A percentile compares a stretch with the other conserved stretches of the same genome.
Evolutionary conservation across 2,113 vertebrate genomes (phyloP).

Genomic region (Psilopsiagon aurifrons): DNA sequence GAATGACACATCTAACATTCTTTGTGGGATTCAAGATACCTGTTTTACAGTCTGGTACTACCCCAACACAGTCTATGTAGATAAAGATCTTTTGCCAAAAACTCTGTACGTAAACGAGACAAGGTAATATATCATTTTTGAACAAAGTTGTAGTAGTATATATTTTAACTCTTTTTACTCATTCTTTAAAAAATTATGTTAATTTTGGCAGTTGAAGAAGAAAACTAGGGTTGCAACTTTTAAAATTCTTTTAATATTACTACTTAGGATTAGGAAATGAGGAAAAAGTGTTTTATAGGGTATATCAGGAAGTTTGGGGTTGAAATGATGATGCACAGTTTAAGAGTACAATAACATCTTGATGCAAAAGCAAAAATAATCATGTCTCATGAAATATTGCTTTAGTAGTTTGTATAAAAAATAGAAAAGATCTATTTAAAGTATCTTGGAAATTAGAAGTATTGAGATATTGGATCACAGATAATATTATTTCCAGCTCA

Average conservation of each 20-base stretch:
- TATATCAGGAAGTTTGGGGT: background rate
- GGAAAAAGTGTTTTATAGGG: background rate
- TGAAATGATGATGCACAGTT: background rate
- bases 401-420: background rate
- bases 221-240: background rate
- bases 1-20: conserved; percentile 89
- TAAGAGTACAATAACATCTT: background rate
- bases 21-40: conserved; percentile 91
- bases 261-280: background rate
- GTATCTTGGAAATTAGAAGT: background rate
- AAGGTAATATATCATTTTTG: conserved; percentile 76
- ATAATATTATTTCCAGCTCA: background rate
- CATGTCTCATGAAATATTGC: fast-evolving
- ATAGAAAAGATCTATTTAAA: background rate
- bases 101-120: conserved; percentile 86
- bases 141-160: background rate
- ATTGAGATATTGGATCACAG: fast-evolving
- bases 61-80: conserved; percentile 87
- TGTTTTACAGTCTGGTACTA: conserved; percentile 92
- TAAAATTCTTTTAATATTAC: background rate
- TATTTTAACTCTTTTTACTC: background rate
- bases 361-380: background rate
- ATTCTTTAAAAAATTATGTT: background rate
- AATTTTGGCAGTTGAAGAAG: background rate
- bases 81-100: conserved; percentile 90